Base-by-base conservation (phyloP, 2,888 invertebrate genomes). In the Apamea anceps region DNA sequence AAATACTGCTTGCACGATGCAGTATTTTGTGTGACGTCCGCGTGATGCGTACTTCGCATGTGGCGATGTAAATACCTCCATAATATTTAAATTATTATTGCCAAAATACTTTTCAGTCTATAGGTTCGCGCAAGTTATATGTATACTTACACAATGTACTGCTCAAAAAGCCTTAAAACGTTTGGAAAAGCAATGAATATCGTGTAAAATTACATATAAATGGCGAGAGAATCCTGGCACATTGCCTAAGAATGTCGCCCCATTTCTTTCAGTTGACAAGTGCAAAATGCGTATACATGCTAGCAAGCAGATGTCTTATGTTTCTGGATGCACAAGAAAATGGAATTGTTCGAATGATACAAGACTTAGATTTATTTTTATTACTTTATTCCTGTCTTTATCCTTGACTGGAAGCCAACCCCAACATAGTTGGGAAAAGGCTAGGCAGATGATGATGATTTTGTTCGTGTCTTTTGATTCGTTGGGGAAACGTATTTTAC, bases 181-280 rank as follows among this genome's bases (percentile, higher is more conserved):
- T 75, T 74, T 75, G n/a, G 60, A 57, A 70, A 75, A 77, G 57
- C 68, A 73, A 85, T 63, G 72, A 77, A 86, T 80, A 86, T 83
- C 48, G 67, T 66, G 65, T 75, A 77, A 82, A 83, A 83, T 79
- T 74, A 77, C 67, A 68, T 74, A 71, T 25, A 85, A 75, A 86
- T 80, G 80, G 51, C 65, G 84, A 42, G 67, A 71, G 70, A 42
- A 72, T 71, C 25, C 62, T 85, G 85, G 85, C 86, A 75, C 51
- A 60, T 63, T 74, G 77, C 84, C 85, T 48, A 66, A 25, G 42
- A 80, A 77, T 71, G 57, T 75, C 48, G 51, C 25, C 13, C 66
- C 63, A 86, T 84, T 86, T 84, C 70, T 85, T 86, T 68, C 21
- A 42, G 72, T 65, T 67, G 81, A 85, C 85, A 84, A 81, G 86